Evolutionary conservation across 2,113 vertebrate species (phyloP), one percentile per base, ranked within the genome.

Genomic region (Epinephelus fuscoguttatus): DNA sequence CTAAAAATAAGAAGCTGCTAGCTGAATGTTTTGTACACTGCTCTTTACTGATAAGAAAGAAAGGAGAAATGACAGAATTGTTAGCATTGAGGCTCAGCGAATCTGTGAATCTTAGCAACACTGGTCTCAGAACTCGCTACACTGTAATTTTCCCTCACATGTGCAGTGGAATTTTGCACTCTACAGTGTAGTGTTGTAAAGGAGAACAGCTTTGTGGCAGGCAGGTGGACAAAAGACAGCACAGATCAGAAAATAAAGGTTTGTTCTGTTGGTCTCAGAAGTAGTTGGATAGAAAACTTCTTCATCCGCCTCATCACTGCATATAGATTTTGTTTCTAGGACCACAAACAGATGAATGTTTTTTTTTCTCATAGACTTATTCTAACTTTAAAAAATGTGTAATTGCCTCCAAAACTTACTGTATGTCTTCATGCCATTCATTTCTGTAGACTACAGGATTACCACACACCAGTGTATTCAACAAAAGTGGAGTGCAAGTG

Each of bases 401-500:
- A 12, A 45, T 12, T 45, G 1, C 42, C 42, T 12, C 11, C 42
- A 45, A 12, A 45, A 2, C 9, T 30, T 30, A 30, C 30, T 30
- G 30, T 12, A 45, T 45, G 42, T 45, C 61, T 57, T 30, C 49
- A 56, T 66, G 15, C 23, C 6, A 23, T 37, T 56, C 52, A 45
- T 5, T 10, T 45, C 5, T 25, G 49, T 40, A 23, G 47, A 50
- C 19, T 19, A 30, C 60, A 61, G 19, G 33, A 19, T 68, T 66
- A 60, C n/a, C 42, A 56, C 21, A 49, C 37, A 40, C 18, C 9
- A 37, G 50, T 42, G 55, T 30, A 45, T 47, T 66, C 12, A 56
- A 59, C 42, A 18, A 61, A 61, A 67, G 53, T 75, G 1, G 4
- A 40, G 60, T 61, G 13, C 40, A 45, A 30, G 63, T 76, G 66